These are phyloP conservation scores for Coreoperca whiteheadi DNA, from an alignment of 2,113 vertebrate genomes.

Conservation along the genomic window DNA sequence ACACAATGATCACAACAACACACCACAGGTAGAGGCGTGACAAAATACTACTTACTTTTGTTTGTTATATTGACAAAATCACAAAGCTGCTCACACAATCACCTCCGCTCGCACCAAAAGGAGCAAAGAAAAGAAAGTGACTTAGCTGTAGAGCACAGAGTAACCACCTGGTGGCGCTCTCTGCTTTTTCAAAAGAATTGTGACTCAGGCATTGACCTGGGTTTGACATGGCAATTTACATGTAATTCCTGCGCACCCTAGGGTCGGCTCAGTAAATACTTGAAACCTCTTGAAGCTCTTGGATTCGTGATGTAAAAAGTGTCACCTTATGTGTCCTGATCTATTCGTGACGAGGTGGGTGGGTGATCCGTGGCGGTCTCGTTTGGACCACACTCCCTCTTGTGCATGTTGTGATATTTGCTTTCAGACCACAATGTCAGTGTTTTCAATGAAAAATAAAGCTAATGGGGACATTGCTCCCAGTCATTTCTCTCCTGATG, in stretches of 20 bases:
- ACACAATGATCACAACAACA: neutral
- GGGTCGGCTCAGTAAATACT: neutral
- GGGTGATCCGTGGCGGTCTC: neutral
- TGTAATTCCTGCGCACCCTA: neutral
- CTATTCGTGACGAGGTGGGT: neutral
- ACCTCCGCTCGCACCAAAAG: neutral
- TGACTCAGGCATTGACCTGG: neutral
- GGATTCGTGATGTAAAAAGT: neutral
- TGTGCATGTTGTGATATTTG: neutral
- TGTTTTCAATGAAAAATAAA: slow-evolving; percentile 31
- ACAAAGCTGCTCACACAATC: neutral
- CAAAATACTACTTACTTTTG: neutral
- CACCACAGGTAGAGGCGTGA: neutral
- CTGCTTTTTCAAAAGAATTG: slow-evolving; percentile 2
- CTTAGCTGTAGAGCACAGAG: neutral
- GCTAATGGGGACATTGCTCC: neutral
- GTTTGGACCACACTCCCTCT: neutral
- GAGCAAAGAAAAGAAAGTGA: slow-evolving; percentile 9
- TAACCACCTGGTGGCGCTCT: slow-evolving; percentile 60
- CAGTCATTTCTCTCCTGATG: no score
- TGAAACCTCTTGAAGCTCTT: neutral
- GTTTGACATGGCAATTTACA: neutral
- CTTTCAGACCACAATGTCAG: neutral
- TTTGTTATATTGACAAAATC: neutral
- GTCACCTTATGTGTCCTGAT: neutral